Evolutionary conservation across 2,888 invertebrate species (phyloP).

Genomic region (Ernsta delagoae): DNA sequence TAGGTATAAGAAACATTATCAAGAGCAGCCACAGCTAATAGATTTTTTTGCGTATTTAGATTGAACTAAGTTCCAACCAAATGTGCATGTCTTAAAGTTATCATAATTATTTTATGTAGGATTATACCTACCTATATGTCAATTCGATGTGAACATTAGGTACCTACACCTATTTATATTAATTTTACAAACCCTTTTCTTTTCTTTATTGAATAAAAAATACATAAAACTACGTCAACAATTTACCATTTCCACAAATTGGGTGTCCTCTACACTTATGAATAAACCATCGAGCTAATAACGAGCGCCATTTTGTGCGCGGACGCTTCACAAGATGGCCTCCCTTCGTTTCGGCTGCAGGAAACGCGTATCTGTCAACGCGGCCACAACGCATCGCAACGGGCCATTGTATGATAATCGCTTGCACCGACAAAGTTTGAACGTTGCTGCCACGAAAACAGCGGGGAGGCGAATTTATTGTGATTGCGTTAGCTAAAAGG

Average conservation of each 20-base stretch:
- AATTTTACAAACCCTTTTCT: too few relatives aligned
- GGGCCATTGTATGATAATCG: constrained; percentile 83
- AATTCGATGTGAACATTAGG: too few relatives aligned
- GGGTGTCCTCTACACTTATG: background rate
- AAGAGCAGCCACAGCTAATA: too few relatives aligned
- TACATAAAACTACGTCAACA: background rate
- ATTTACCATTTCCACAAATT: background rate
- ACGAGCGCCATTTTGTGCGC: constrained; percentile 67
- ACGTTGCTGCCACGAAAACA: constrained; percentile 60
- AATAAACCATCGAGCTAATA: constrained; percentile 27
- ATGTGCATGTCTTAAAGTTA: too few relatives aligned
- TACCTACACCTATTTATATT: too few relatives aligned
- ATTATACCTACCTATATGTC: too few relatives aligned
- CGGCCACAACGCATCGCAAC: constrained; percentile 78
- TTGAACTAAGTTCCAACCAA: too few relatives aligned
- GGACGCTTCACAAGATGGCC: constrained; percentile 73
- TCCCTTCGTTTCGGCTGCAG: constrained; percentile 73
- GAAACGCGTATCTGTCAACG: constrained; percentile 82
- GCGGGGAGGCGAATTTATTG: constrained; percentile 47
- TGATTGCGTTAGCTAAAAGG: background rate
- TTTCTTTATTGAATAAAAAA: background rate
- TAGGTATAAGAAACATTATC: too few relatives aligned
- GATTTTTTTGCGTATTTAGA: too few relatives aligned
- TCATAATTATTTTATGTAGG: too few relatives aligned
- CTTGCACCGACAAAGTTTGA: constrained; percentile 76